Conservation (phyloP, 2,797 vertebrate genomes). For the Tragelaphus oryx region DNA sequence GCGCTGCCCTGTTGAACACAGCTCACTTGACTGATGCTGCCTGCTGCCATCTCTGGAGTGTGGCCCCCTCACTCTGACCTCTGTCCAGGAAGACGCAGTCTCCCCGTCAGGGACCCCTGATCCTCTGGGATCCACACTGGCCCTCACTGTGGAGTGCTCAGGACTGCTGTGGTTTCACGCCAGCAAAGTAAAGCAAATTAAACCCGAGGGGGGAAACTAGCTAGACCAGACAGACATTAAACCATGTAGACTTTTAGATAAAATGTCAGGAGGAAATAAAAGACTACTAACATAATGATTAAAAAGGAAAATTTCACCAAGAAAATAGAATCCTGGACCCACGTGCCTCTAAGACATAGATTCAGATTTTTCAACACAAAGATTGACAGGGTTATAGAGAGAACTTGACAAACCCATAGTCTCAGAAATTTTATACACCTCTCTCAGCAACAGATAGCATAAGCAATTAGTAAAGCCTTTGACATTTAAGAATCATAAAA, state of each 20-base stretch:
- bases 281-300: not conserved
- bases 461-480: not conserved
- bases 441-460: not conserved
- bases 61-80: not conserved
- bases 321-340: not conserved
- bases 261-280: not conserved
- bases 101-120: not conserved
- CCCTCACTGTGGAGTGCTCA: not conserved
- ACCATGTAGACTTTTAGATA: not conserved
- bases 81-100: not conserved
- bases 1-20: not conserved
- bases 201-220: not conserved
- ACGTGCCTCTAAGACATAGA: not conserved
- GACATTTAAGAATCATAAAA: not conserved
- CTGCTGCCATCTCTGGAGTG: not conserved
- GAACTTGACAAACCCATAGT: not conserved
- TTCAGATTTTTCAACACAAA: conserved; percentile 30
- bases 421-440: not conserved
- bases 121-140: not conserved
- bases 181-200: not conserved
- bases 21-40: not conserved
- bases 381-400: not conserved
- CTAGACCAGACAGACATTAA: not conserved
- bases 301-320: not conserved
- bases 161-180: not conserved